Evolutionary conservation across 2,113 vertebrate genomes (phyloP).

Genomic region (Mohoua ochrocephala): DNA sequence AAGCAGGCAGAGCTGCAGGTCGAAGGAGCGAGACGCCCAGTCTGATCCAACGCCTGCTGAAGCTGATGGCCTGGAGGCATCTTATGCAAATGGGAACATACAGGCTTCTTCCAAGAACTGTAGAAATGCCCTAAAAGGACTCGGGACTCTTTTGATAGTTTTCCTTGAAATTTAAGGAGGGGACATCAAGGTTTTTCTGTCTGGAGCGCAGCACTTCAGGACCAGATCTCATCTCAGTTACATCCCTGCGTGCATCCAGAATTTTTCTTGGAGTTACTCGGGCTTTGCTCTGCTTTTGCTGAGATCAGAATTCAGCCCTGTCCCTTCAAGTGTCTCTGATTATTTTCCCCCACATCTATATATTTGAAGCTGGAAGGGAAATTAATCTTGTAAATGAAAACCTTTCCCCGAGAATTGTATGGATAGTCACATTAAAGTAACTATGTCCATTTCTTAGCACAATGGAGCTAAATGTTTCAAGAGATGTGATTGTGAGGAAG

Average conservation of each 20-base stretch:
- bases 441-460: not conserved
- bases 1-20: not conserved
- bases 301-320: not conserved
- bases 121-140: not conserved
- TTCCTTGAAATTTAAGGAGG: not conserved
- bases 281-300: not conserved
- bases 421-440: not conserved
- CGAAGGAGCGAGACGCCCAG: not conserved
- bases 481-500: not conserved
- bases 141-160: not conserved
- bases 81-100: not conserved
- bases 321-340: not conserved
- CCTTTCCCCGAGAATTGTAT: not conserved
- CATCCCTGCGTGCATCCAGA: not conserved
- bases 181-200: not conserved
- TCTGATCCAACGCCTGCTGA: not conserved
- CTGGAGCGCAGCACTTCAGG: not conserved
- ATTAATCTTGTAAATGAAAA: not conserved
- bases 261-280: not conserved
- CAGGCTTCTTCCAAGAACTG: not conserved
- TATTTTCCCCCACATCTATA: not conserved
- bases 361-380: not conserved
- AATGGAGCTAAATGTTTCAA: not conserved
- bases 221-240: not conserved
- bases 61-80: constrained; percentile 25